Base-by-base conservation (phyloP, 1,140 invertebrate species). In the Dendrolimus kikuchii region DNA sequence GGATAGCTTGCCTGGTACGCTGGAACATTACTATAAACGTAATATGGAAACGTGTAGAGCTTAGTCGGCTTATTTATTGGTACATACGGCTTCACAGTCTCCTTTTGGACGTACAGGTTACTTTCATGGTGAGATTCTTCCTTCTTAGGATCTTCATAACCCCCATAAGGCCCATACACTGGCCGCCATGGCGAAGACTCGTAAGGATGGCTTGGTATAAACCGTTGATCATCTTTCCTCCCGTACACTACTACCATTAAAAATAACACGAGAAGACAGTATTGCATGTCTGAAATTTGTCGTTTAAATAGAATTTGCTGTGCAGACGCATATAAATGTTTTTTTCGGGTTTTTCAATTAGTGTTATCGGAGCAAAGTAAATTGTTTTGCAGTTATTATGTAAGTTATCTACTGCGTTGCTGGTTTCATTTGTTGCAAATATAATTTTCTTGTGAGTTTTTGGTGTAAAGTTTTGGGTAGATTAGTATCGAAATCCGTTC, bases 1-100 rank as follows among this genome's bases (percentile, higher is more conserved):
- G 37, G 39, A 49, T 7, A 9, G 49, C 4, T 40, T 48, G 9
- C 37, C 7, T 5, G 48, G 7, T 50, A 55, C 43, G 62, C 46
- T 37, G 57, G 7, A 53, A 5, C 39, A 9, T 60, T 60, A 36
- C 51, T 55, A 36, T 57, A 61, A 10, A 47, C 52, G 40, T 56
- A 68, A 40, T 63, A 62, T 7, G 67, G 67, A 40, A 51, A 53
- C 39, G 67, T 62, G 42, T 64, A 60, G 3, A 64, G 37, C 36
- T 56, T 23, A 23, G 23, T 23, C 23, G 23, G 23, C 23, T 23
- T 23, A 23, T 23, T 1, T 23, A 23, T 59, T 40, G 46, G 48
- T n/a, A 54, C 45, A 46, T 55, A 59, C 7, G 55, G 58, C 23
- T 55, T 62, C 8, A 54, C 51, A 40, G 37, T 36, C 2, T 10